phyloP scores from a whole-genome alignment of 1,140 invertebrate species.

The Bombus vancouverensis region DNA sequence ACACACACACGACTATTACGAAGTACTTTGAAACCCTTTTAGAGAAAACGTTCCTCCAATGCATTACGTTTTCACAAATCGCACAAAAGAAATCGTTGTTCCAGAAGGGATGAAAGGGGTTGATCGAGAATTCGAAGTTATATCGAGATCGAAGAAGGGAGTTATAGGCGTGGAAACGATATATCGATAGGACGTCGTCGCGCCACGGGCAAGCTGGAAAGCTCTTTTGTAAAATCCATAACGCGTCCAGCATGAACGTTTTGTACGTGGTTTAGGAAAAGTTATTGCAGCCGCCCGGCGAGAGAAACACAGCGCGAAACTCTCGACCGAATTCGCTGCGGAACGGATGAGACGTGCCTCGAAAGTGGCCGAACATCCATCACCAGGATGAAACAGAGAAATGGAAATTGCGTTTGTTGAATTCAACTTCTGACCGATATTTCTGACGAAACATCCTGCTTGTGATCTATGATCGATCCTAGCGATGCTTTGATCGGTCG shows the following conservation, averaged over 20 bases:
- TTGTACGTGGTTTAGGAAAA: constrained; percentile 39
- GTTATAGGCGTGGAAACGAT: background rate
- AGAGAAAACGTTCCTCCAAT: background rate
- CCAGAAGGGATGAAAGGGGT: no score
- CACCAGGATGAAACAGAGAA: background rate
- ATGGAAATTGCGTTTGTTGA: constrained; percentile 34
- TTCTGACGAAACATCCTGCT: background rate
- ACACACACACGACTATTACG: no score
- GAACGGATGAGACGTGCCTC: background rate
- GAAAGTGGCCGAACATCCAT: constrained; percentile 23
- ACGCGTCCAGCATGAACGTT: background rate
- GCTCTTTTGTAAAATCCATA: constrained; percentile 50
- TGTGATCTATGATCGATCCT: background rate
- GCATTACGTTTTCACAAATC: background rate
- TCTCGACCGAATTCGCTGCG: constrained; percentile 2
- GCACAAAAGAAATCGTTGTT: background rate
- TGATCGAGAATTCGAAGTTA: constrained; percentile 5
- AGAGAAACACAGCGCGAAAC: constrained; percentile 12
- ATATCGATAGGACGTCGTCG: constrained; percentile 2
- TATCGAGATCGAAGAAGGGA: constrained; percentile 9
- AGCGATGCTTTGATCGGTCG: no score
- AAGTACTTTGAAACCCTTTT: no score
- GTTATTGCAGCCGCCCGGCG: constrained; percentile 12
- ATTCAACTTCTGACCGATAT: constrained; percentile 2
- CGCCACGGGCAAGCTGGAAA: background rate